phyloP scores from a whole-genome alignment of 2,797 vertebrate genomes.

The Helarctos malayanus region DNA sequence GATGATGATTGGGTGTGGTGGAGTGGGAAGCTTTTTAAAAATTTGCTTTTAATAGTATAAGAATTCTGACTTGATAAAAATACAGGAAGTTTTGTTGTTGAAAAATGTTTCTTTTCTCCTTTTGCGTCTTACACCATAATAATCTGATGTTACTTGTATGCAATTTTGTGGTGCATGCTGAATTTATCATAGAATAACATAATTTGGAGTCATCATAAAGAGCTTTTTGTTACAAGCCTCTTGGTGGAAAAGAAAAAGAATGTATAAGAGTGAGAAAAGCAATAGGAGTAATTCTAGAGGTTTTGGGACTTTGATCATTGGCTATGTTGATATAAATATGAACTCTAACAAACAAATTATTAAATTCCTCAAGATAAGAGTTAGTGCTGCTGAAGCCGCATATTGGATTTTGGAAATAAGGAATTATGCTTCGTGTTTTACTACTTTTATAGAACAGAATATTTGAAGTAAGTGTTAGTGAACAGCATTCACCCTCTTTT shows the following conservation, averaged over 20 bases:
- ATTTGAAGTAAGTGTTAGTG: slow-evolving; percentile 21
- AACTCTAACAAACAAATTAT: not conserved
- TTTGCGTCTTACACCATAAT: not conserved
- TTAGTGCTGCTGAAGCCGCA: not conserved
- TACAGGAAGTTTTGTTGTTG: not conserved
- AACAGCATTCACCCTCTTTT: not conserved
- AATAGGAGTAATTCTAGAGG: not conserved
- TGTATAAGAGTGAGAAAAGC: not conserved
- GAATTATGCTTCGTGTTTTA: slow-evolving; percentile 11
- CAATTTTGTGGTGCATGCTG: not conserved
- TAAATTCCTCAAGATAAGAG: not conserved
- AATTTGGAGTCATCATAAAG: not conserved
- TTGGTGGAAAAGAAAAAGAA: not conserved
- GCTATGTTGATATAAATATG: not conserved
- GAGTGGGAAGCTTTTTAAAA: not conserved
- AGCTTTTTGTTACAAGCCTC: not conserved
- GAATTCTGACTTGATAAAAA: slow-evolving; percentile 19
- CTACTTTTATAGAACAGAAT: not conserved
- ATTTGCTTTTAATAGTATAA: not conserved
- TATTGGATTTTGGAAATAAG: slow-evolving; percentile 49
- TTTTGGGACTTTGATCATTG: not conserved
- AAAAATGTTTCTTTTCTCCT: not conserved
- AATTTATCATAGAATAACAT: not conserved
- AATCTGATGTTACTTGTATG: not conserved
- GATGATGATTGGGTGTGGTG: not conserved